These are phyloP conservation scores for Leucoraja erinaceus DNA, from an alignment of 2,113 vertebrate species.

Conservation along the genomic window DNA sequence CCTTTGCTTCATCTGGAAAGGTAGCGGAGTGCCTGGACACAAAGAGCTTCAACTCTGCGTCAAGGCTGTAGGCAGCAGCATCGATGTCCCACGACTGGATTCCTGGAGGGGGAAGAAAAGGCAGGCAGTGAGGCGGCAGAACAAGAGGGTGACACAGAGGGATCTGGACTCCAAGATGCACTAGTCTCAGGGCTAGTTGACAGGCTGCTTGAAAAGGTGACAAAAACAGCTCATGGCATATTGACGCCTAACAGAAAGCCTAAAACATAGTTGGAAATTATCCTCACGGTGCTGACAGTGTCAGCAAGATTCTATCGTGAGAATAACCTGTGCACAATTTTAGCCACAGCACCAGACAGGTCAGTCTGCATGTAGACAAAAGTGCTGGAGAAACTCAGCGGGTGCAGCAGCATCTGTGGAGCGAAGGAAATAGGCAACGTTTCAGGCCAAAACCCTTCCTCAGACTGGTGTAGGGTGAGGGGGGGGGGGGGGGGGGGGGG, in stretches of 20 bases:
- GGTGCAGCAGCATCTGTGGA: too few relatives aligned
- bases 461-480: too few relatives aligned
- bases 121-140: background rate
- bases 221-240: background rate
- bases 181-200: background rate
- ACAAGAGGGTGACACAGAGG: background rate
- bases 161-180: too few relatives aligned
- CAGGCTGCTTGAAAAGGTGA: background rate
- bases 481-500: too few relatives aligned
- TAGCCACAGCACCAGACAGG: background rate
- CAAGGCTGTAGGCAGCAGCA: conserved; percentile 64
- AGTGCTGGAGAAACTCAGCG: too few relatives aligned
- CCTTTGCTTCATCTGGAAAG: conserved; percentile 75
- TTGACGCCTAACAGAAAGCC: background rate
- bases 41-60: conserved; percentile 84
- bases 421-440: too few relatives aligned
- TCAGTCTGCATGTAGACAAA: background rate
- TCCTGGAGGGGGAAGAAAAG: conserved; percentile 51
- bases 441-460: too few relatives aligned
- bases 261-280: background rate
- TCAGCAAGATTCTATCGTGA: background rate
- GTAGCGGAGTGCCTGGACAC: conserved; percentile 83
- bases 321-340: background rate
- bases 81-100: conserved; percentile 77
- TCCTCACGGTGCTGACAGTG: background rate